phyloP scores from a whole-genome alignment of 1,140 invertebrate genomes.

The Trichonephila inaurata region DNA sequence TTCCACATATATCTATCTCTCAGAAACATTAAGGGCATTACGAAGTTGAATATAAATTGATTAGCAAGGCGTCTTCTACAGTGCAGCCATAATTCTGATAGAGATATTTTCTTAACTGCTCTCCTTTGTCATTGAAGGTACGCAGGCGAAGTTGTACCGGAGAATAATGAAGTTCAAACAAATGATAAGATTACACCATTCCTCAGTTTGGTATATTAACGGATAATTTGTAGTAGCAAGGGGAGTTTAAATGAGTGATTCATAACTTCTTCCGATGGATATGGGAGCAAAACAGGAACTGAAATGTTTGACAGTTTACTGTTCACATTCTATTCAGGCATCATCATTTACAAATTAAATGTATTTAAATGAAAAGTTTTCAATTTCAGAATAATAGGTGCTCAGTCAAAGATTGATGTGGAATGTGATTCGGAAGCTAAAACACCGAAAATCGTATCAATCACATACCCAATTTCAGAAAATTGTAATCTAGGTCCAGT shows the following conservation, averaged over 20 bases:
- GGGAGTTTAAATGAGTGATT: constrained; percentile 30
- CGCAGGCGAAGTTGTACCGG: neutral
- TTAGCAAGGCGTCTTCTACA: constrained; percentile 7
- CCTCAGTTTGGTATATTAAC: constrained; percentile 20
- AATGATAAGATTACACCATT: constrained; percentile 32
- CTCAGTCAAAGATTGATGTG: too few relatives aligned
- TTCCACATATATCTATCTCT: constrained; percentile 1
- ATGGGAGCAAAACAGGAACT: neutral
- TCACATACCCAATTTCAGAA: too few relatives aligned
- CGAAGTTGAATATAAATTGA: constrained; percentile 46
- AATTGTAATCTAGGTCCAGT: too few relatives aligned
- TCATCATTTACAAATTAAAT: neutral
- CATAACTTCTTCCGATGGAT: neutral
- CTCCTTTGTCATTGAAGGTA: constrained; percentile 19
- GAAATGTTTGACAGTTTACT: neutral
- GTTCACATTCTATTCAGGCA: neutral
- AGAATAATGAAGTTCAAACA: constrained; percentile 56
- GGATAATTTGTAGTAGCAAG: constrained; percentile 21
- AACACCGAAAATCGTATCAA: too few relatives aligned
- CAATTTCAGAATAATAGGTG: neutral
- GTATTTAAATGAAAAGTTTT: constrained; percentile 3
- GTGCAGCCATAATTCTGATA: constrained; percentile 40
- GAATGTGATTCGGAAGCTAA: too few relatives aligned
- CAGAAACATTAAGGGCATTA: constrained; percentile 45
- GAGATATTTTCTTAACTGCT: constrained; percentile 59